Evolutionary conservation across 2,797 vertebrate genomes (phyloP), one percentile per base, ranked within the genome.

Genomic region (Sandelia bainsii): DNA sequence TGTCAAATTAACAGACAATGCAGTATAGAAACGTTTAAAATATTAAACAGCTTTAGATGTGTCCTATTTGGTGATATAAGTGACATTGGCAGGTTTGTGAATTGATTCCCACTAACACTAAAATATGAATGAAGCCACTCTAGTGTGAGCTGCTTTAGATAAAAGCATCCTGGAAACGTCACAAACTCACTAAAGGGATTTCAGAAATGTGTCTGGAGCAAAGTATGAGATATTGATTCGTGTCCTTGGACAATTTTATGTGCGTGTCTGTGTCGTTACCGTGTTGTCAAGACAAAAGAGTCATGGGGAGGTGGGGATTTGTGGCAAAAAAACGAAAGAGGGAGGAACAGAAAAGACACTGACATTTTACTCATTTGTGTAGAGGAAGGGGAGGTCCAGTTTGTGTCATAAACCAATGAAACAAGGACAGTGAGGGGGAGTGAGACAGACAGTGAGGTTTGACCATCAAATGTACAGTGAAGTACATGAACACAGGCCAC

Each of bases 371-470:
- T 81, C 72, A 23, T 78, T 75, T 69, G 71, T 22, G 53, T 52
- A 10, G 61, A 78, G 62, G 34, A 86, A 79, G 79, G 85, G 90
- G 82, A 85, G 87, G 89, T 90, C 83, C 79, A 8, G 22, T 71
- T 53, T 29, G 56, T 54, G 37, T 40, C 62, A 59, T 80, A 34
- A 80, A 82, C 69, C 81, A 84, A 57, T 83, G 64, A 72, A 72
- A 75, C 42, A 57, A 54, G 72, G 46, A 49, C 32, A 60, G 57
- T 16, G 16, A 65, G 58, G 48, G 54, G 81, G 80, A 76, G 8
- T 27, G 3, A 81, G 74, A 70, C 62, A 82, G 69, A 56, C 46
- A 22, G 52, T 10, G 34, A 57, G 34, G 60, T 53, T 56, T 17
- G 22, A 25, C 27, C 45, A 49, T 82, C 67, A 69, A 20, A 62